These are phyloP conservation scores for Plectrocnemia conspersa DNA, from an alignment of 1,140 invertebrate species.

Conservation along the genomic window DNA sequence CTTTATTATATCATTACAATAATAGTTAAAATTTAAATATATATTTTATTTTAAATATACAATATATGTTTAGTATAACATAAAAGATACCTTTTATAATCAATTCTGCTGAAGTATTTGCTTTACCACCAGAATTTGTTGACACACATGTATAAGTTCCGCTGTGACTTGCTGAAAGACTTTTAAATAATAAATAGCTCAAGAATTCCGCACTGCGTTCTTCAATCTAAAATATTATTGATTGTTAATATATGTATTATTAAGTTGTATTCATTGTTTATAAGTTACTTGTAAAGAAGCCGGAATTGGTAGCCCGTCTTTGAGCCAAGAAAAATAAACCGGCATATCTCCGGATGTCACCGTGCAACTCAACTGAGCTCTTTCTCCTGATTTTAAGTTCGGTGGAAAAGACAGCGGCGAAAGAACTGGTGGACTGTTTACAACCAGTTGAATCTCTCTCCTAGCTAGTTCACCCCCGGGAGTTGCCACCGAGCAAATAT, in stretches of 20 bases:
- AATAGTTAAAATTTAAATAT: background rate
- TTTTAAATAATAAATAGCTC: constrained; percentile 58
- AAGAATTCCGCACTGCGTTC: constrained; percentile 58
- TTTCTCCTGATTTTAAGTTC: constrained; percentile 69
- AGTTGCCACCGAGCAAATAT: constrained; percentile 71
- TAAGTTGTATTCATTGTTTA: too few species aligned
- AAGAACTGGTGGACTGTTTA: constrained; percentile 71
- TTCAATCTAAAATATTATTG: constrained; percentile 51
- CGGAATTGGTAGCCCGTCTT: constrained; percentile 60
- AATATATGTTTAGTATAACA: background rate
- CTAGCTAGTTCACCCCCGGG: constrained; percentile 66
- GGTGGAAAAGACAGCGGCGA: constrained; percentile 68
- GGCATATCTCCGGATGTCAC: constrained; percentile 82
- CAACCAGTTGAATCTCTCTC: constrained; percentile 56
- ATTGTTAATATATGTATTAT: constrained; percentile 4
- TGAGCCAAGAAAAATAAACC: constrained; percentile 76
- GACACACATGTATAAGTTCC: constrained; percentile 71
- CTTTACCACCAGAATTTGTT: constrained; percentile 63
- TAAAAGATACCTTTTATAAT: constrained; percentile 61
- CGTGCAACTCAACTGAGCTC: constrained; percentile 76
- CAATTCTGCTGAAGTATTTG: constrained; percentile 63
- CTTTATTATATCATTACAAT: background rate
- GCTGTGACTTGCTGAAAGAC: constrained; percentile 57
- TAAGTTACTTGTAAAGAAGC: constrained; percentile 49
- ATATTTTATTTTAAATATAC: background rate